Base-by-base conservation (phyloP, 1,140 invertebrate genomes). In the Tetramorium simillimum region DNA sequence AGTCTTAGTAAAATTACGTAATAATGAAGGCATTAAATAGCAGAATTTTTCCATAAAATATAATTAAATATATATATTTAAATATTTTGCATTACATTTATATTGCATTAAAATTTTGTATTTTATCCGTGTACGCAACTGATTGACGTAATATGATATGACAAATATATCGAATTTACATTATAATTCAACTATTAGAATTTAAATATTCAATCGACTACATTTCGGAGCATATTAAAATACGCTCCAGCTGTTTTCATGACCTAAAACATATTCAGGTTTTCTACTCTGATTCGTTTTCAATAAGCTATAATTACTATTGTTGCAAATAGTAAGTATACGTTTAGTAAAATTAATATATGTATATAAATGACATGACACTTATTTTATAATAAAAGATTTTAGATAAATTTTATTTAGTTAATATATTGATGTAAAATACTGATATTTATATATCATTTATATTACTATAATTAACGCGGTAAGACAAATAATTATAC, bases 161-260 rank as follows among this genome's bases (percentile, higher is more conserved):
- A 76, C 40, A 16, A 37, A 6, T 21, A 40, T 77, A 24, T 18
- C 12, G 37, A 10, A 3, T 14, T 80, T 37, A 51, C 24, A 1
- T 78, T 28, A 67, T 51, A 80, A 21, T 80, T 37, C 5, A 24
- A 46, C 24, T 43, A 49, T 76, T 33, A 24, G 9, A 85, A 33
- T 49, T 76, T 49, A 49, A 85, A 62, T 9, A 85, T 43, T 70
- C 1, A 76, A 6, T 85, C 28, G 1, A 62, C 28, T 37, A 85
- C 5, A 49, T 10, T 76, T 75, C 43, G 56, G 14, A 85, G 21
- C 81, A 91, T 90, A 69, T 91, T 90, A 10, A 92, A 87, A 88
- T 92, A 92, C 3, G 91, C 78, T 28, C 84, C 91, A 56, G 91
- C 87, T 72, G 89, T 90, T 89, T 90, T 92, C 4, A 92, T 84